A percentile compares a stretch with the other conserved stretches of the same genome.
These are phyloP conservation scores for Dasysyrphus tricinctus DNA, from an alignment of 2,888 invertebrate genomes.

Conservation along the genomic window DNA sequence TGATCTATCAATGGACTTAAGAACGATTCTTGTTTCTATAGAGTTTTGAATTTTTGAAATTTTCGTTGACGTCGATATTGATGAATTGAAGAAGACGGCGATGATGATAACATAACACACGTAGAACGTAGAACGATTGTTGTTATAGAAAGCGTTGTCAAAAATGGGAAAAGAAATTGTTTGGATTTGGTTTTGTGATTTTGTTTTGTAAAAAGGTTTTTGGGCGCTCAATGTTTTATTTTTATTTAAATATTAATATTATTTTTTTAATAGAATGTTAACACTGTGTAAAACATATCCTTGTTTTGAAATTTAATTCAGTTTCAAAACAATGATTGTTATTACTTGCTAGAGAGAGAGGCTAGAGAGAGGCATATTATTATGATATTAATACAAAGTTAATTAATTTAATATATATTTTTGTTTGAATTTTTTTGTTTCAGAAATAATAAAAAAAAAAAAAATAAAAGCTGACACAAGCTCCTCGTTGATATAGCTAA, in stretches of 20 bases:
- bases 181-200: conserved; percentile 55
- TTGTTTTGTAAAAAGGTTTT: conserved; percentile 23
- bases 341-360: conserved; percentile 45
- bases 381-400: conserved; percentile 30
- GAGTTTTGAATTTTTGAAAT: conserved; percentile 39
- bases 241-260: conserved; percentile 25
- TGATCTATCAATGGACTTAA: conserved; percentile 97
- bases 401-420: conserved; percentile 2
- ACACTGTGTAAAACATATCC: conserved; percentile 47
- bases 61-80: background rate
- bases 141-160: conserved; percentile 81
- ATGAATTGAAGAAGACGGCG: background rate
- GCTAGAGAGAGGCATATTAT: conserved; percentile 42
- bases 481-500: conserved; percentile 26
- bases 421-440: background rate
- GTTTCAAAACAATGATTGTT: conserved; percentile 57
- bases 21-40: conserved; percentile 96
- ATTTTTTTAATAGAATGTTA: conserved; percentile 74
- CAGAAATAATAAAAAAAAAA: conserved; percentile 17
- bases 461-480: conserved; percentile 22
- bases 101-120: conserved; percentile 14
- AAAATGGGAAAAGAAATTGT: conserved; percentile 82
- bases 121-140: conserved; percentile 55
- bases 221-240: conserved; percentile 35
- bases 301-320: conserved; percentile 67